Evolutionary conservation across 2,888 invertebrate species (phyloP).

Genomic region (Melitaea athalia): DNA sequence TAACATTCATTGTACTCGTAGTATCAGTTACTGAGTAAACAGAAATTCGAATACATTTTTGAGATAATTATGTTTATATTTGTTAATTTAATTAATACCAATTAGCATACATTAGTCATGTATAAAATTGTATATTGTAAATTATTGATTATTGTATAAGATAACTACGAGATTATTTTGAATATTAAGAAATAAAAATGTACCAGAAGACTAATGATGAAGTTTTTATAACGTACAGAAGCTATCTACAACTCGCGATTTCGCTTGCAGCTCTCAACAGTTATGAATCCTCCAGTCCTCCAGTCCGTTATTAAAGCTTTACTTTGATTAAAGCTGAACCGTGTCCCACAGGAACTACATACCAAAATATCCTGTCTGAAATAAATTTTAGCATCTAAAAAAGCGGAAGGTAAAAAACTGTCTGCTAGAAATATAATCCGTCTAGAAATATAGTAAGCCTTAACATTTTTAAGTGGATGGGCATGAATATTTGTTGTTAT

Average conservation of each 20-base stretch:
- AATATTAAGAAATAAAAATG: not conserved
- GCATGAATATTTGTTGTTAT: too few relatives aligned
- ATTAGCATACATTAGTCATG: too few relatives aligned
- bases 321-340: not conserved
- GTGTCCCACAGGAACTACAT: not conserved
- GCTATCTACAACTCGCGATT: not conserved
- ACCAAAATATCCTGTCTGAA: not conserved
- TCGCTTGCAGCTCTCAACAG: not conserved
- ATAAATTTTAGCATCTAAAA: not conserved
- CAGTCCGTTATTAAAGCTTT: conserved; percentile 1
- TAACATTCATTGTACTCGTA: too few relatives aligned
- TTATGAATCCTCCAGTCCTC: not conserved
- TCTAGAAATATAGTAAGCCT: too few relatives aligned
- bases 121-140: too few relatives aligned
- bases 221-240: not conserved
- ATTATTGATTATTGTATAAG: too few relatives aligned
- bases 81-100: too few relatives aligned
- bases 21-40: not conserved
- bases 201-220: not conserved
- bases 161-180: too few relatives aligned
- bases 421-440: too few relatives aligned
- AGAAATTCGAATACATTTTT: too few relatives aligned
- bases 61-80: too few relatives aligned
- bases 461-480: too few relatives aligned
- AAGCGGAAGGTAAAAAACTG: not conserved